Base-by-base conservation (phyloP, 2,113 vertebrate genomes). In the Bubo blakistoni region DNA sequence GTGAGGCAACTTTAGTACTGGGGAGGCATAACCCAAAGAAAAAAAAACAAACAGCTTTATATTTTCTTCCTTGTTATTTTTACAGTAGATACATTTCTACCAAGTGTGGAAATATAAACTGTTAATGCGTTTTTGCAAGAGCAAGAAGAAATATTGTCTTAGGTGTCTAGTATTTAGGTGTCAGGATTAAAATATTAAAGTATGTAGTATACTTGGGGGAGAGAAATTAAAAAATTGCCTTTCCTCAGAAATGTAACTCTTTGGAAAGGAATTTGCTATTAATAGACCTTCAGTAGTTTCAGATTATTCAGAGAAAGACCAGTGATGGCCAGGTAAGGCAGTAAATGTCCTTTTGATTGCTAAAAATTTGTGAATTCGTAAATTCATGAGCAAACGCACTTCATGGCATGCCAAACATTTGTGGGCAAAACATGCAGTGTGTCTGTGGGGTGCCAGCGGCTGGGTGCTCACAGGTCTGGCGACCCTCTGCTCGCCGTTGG, bases 401-500 rank as follows among this genome's bases (percentile, higher is more conserved):
- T 72, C 15, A 1, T 4, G 16, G 10, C 47, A 10, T 27, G 34
- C 19, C 38, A 67, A 72, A 20, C 36, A 19, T 47, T 44, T 11
- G 32, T 5, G 2, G 54, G 66, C 36, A 32, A 17, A 58, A 38
- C 26, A 32, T 1, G 6, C 30, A 1, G 15, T 15, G 10, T 27
- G 16, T 17, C 21, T 16, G 36, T 1, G 1, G 54, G 49, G 9
- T 61, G 16, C n/a, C 0, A 1, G 47, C 1, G 1, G 42, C n/a
- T 12, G 67, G 72, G 22, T 44, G 59, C 46, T 42, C 40, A 11
- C 32, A 47, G 55, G 29, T 44, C 11, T 29, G 34, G 44, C 2
- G 1, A 46, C 49, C 25, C 13, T 36, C n/a, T 44, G 61, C 13
- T 49, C 11, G 42, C 40, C 3, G 0, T 40, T 8, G 22, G 29